A percentile compares a stretch with the other conserved stretches of the same genome.
Conservation (phyloP, 2,113 vertebrate species). For the Limanda limanda region DNA sequence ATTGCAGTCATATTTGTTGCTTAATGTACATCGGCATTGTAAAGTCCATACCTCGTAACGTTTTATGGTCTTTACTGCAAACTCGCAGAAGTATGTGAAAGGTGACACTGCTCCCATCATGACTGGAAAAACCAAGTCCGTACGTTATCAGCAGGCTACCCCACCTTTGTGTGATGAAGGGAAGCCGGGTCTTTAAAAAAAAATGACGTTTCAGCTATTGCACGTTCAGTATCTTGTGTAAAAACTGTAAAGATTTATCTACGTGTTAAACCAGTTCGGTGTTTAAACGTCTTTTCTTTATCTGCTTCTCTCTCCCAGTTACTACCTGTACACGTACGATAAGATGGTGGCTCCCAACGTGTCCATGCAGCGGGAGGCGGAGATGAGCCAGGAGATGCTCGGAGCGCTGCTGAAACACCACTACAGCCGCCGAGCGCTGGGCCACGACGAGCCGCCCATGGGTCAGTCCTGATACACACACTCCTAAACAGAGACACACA, state of each 20-base stretch:
- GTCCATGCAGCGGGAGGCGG: conserved; percentile 85
- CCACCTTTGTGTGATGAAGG: background rate
- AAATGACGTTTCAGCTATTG: background rate
- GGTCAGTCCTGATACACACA: conserved; percentile 68
- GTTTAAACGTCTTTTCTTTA: conserved; percentile 17
- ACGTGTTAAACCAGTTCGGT: background rate
- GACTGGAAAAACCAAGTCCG: background rate
- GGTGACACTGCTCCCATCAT: background rate
- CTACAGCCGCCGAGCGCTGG: conserved; percentile 78
- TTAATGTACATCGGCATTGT: conserved; percentile 24
- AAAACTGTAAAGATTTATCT: background rate
- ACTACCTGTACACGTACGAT: conserved; percentile 97
- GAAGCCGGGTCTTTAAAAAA: background rate
- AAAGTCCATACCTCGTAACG: conserved; percentile 26
- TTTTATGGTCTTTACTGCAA: conserved; percentile 22
- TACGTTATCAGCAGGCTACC: background rate
- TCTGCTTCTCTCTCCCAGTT: conserved; percentile 77
- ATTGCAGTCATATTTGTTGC: conserved; percentile 10
- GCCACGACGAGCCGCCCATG: conserved; percentile 76
- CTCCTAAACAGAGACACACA: background rate
- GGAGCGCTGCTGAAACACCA: conserved; percentile 87
- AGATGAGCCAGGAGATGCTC: conserved; percentile 83
- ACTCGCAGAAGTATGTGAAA: conserved; percentile 36
- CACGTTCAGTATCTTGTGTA: background rate
- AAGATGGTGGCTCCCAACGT: conserved; percentile 98